These are phyloP conservation scores for Calypte anna DNA, from an alignment of 2,113 vertebrate species.

Conservation along the genomic window DNA sequence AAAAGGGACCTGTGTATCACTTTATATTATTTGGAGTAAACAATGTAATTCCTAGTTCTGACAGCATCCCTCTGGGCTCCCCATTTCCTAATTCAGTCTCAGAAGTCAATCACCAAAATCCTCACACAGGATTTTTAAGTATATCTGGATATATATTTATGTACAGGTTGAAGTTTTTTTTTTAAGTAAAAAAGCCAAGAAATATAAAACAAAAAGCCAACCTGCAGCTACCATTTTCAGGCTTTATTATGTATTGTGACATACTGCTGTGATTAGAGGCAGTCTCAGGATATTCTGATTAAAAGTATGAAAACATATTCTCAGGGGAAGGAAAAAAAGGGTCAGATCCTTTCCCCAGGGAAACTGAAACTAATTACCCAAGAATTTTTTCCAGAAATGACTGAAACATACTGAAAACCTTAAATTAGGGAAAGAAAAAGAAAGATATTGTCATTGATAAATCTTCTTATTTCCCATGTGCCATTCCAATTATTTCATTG, in stretches of 20 bases:
- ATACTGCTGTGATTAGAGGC: not conserved
- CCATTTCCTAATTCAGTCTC: not conserved
- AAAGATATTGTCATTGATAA: not conserved
- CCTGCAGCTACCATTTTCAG: not conserved
- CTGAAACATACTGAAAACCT: not conserved
- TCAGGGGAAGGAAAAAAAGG: not conserved
- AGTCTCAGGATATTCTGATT: conserved; percentile 4
- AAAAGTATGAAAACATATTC: conserved; percentile 11
- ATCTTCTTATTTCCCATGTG: not conserved
- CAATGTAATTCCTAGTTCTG: not conserved
- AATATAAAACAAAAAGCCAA: not conserved
- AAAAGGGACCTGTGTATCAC: not conserved
- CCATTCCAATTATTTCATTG: not conserved
- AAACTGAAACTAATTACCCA: conserved; percentile 19
- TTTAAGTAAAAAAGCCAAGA: not conserved
- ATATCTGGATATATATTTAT: not conserved
- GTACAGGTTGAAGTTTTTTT: not conserved
- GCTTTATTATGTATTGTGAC: not conserved
- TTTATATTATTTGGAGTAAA: not conserved
- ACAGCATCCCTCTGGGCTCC: not conserved
- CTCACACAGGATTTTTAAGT: not conserved
- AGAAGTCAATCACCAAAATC: not conserved
- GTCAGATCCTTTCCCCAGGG: not conserved
- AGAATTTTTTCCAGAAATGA: not conserved
- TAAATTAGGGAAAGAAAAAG: not conserved